Evolutionary conservation across 2,888 invertebrate genomes (phyloP), one percentile per base, ranked within the genome.

Genomic region (Venusia cambrica): DNA sequence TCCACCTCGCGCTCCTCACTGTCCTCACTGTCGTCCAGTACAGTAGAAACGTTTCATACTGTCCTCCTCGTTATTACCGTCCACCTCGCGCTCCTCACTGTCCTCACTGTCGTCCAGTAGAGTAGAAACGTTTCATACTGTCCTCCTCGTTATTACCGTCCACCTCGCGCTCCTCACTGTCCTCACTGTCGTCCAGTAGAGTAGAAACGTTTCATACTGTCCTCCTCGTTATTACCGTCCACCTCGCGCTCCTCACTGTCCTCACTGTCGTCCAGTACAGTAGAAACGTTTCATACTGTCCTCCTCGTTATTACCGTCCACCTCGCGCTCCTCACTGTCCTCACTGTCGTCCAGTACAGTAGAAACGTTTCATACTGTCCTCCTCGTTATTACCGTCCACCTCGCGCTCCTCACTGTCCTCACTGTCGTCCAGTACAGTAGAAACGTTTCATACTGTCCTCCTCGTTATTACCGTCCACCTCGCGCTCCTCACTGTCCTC

Each of bases 151-250:
- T 37, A 32, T 22, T 35, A 25, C n/a, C 24, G 32, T 30, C 31
- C 21, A 28, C 24, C 28, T 32, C n/a, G n/a, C n/a, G n/a, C n/a
- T n/a, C n/a, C n/a, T n/a, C n/a, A n/a, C n/a, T n/a, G n/a, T n/a
- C n/a, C n/a, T n/a, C n/a, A n/a, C 18, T 29, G 39, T 12, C 5
- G 19, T 29, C 10, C 26, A 18, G 38, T 10, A 11, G 14, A 14
- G 27, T n/a, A 42, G 29, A 5, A 22, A 33, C 39, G 16, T 40
- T 34, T 17, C 30, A 30, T 43, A 26, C 27, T 38, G 38, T 41
- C 27, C 19, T 38, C 36, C 43, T 28, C 26, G 10, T 29, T 37
- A 32, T 22, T 35, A 25, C n/a, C 24, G 32, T 30, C 31, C 21
- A 28, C 24, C 28, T 32, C n/a, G n/a, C n/a, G n/a, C n/a, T n/a